These are phyloP conservation scores for Chloropsis cyanopogon DNA, from an alignment of 2,113 vertebrate species.

Conservation along the genomic window DNA sequence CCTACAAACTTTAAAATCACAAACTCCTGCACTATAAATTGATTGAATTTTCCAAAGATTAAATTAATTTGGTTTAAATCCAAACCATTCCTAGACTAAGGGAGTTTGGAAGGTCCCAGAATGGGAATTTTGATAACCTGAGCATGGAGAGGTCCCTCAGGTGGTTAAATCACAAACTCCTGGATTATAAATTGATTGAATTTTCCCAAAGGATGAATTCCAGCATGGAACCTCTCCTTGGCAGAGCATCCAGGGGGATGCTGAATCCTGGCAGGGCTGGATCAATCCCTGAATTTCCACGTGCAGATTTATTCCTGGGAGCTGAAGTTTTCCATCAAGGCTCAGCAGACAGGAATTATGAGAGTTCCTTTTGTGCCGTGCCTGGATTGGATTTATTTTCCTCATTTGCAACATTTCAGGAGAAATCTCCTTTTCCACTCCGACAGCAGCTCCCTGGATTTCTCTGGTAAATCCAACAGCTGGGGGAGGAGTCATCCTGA, in stretches of 20 bases:
- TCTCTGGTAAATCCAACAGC: neutral
- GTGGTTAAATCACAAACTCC: neutral
- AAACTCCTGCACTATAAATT: neutral
- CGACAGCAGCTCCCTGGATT: neutral
- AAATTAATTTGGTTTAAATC: neutral
- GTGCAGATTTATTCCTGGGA: neutral
- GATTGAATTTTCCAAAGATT: no score
- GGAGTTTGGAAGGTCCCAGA: neutral
- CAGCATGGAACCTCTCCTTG: neutral
- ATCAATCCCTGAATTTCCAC: neutral
- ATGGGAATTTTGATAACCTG: accelerated
- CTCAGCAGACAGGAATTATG: neutral
- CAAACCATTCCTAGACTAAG: neutral
- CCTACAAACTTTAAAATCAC: neutral
- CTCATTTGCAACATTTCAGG: neutral
- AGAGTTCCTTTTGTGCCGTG: neutral
- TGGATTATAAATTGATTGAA: neutral
- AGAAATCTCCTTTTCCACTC: neutral
- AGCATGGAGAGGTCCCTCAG: neutral
- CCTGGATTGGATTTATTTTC: neutral
- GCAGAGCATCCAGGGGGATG: neutral
- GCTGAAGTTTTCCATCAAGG: neutral
- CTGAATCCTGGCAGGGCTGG: neutral
- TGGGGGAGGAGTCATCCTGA: neutral
- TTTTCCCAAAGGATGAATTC: neutral